phyloP scores from a whole-genome alignment of 2,797 vertebrate genomes.

The Sebastes glaucus region DNA sequence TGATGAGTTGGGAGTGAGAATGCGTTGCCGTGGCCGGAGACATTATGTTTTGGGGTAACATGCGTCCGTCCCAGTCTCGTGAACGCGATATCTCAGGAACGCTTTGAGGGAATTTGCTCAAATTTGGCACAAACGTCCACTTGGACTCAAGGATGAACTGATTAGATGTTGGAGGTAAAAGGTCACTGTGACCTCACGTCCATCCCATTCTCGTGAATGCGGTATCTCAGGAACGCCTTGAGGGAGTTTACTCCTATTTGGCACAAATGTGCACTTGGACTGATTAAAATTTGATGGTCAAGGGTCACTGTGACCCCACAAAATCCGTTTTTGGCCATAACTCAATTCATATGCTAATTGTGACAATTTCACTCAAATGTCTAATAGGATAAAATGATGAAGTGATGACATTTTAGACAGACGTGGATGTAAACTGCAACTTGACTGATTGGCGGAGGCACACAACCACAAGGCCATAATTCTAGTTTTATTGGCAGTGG shows the following conservation, averaged over 20 bases:
- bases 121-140: no score
- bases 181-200: not conserved
- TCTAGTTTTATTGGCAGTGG: not conserved
- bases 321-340: not conserved
- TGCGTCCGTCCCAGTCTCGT: no score
- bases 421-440: not conserved
- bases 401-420: not conserved
- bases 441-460: not conserved
- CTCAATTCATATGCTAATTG: not conserved
- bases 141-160: no score
- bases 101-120: no score
- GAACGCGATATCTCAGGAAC: no score
- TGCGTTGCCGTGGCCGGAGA: no score
- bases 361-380: not conserved
- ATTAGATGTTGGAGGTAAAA: not conserved
- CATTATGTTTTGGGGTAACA: no score
- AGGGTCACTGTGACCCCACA: not conserved
- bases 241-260: no score
- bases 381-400: not conserved
- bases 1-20: no score
- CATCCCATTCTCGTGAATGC: no score
- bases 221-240: no score
- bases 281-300: not conserved
- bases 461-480: not conserved
- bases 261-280: no score